These are phyloP conservation scores for Heteromurus nitidus DNA, from an alignment of 2,888 invertebrate genomes.

Conservation along the genomic window DNA sequence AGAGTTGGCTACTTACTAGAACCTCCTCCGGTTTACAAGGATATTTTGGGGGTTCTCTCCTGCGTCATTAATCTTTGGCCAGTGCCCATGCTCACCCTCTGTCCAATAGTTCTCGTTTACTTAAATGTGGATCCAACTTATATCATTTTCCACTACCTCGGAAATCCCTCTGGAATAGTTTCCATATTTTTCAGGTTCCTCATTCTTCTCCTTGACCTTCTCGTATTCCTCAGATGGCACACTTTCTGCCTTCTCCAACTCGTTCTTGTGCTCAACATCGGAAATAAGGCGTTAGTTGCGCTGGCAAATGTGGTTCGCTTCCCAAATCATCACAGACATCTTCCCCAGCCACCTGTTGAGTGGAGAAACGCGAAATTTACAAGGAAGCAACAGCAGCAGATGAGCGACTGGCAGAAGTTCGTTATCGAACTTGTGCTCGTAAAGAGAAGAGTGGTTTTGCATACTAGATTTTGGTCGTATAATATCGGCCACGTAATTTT, in stretches of 20 bases:
- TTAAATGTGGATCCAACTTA: neutral
- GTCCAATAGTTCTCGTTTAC: neutral
- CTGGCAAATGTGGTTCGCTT: neutral
- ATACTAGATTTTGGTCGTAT: too few relatives aligned
- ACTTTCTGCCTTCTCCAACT: neutral
- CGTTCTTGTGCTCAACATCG: neutral
- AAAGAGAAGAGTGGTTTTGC: too few relatives aligned
- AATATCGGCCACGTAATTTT: too few relatives aligned
- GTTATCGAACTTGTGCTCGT: too few relatives aligned
- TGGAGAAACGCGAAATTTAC: too few relatives aligned
- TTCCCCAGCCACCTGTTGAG: neutral
- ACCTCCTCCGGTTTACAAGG: neutral
- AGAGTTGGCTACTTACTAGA: too few relatives aligned
- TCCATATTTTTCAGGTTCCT: neutral
- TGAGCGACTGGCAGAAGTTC: too few relatives aligned
- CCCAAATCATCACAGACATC: neutral
- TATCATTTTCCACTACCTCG: neutral
- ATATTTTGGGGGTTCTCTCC: neutral
- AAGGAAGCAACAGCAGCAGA: too few relatives aligned
- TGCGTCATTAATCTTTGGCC: neutral
- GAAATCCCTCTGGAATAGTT: neutral
- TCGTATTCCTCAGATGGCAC: neutral
- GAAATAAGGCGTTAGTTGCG: neutral
- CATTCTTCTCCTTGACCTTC: neutral
- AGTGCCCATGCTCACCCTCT: neutral